Evolutionary conservation across 2,888 invertebrate genomes (phyloP), one percentile per base, ranked within the genome.

Genomic region (Lasioglossum vierecki): DNA sequence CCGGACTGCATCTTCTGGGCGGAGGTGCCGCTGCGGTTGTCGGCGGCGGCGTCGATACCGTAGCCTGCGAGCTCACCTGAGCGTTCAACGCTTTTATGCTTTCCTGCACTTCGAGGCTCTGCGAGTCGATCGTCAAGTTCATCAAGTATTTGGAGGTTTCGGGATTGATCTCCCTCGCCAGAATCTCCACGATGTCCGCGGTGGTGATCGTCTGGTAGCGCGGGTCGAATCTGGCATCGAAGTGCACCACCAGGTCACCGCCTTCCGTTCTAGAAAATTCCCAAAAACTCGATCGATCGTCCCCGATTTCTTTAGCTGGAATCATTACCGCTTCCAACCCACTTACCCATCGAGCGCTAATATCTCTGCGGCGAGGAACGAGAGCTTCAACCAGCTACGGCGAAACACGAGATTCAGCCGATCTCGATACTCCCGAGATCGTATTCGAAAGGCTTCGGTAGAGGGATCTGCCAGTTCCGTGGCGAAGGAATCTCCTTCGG

Each of bases 181-280:
- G 95, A 35, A 98, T 96, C 0, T 96, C 96, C 79, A 96, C 95
- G 26, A 98, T 96, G 89, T 97, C 97, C 0, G 96, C 95, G 0
- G 97, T 96, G 83, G 96, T 96, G 44, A 98, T 97, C 1, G 96
- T 95, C 22, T 96, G 97, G 77, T 94, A 94, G 85, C 97, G 96
- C 0, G 98, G 97, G 95, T 98, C 98, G 92, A 98, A 98, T 79
- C 97, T 97, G 79, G 98, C 96, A 93, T 98, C 98, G 94, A 98
- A 98, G 93, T 98, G 98, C 0, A 98, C 97, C 74, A 97, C 96
- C 78, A 98, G 96, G 85, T 98, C 97, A 82, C 97, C 96, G 63
- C 96, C 96, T 92, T 97, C 97, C 80, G 96, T 95, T 49, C 97
- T 97, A 63, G 22, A 35, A 4, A 41, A 71, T 44, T 4, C 4